phyloP scores from a whole-genome alignment of 1,140 invertebrate genomes.

The Vanessa tameamea region DNA sequence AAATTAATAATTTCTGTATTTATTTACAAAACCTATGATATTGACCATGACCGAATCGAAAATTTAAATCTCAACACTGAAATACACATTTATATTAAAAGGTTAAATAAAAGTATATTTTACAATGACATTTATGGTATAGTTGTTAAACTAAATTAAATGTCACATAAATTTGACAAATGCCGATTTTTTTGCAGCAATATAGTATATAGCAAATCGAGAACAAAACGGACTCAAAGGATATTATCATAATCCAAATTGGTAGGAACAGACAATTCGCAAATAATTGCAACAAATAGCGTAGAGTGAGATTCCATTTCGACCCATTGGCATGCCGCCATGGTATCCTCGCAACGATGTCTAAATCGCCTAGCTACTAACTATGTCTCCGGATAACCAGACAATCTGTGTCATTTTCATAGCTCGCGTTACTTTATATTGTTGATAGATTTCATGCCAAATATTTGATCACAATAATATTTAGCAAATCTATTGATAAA shows the following conservation, averaged over 20 bases:
- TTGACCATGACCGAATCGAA: too few relatives aligned
- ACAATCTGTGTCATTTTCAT: conserved; percentile 38
- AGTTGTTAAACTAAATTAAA: not conserved
- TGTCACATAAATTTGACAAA: not conserved
- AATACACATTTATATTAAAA: not conserved
- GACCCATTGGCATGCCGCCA: conserved; percentile 40
- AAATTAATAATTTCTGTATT: too few relatives aligned
- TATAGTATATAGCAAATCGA: not conserved
- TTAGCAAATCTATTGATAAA: not conserved
- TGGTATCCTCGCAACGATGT: conserved; percentile 33
- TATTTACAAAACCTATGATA: too few relatives aligned
- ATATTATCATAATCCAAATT: conserved; percentile 22
- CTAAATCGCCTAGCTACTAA: conserved; percentile 30
- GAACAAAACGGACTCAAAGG: not conserved
- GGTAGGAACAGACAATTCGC: conserved; percentile 19
- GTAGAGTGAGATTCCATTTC: conserved; percentile 20
- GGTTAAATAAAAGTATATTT: not conserved
- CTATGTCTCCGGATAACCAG: conserved; percentile 35
- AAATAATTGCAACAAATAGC: conserved; percentile 20
- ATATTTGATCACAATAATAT: not conserved
- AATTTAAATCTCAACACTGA: too few relatives aligned
- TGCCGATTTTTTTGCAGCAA: not conserved
- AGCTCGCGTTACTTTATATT: conserved; percentile 30
- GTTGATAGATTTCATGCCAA: conserved; percentile 21
- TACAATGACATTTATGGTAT: not conserved